These are phyloP conservation scores for Pagrus major DNA, from an alignment of 2,113 vertebrate species.

Conservation along the genomic window DNA sequence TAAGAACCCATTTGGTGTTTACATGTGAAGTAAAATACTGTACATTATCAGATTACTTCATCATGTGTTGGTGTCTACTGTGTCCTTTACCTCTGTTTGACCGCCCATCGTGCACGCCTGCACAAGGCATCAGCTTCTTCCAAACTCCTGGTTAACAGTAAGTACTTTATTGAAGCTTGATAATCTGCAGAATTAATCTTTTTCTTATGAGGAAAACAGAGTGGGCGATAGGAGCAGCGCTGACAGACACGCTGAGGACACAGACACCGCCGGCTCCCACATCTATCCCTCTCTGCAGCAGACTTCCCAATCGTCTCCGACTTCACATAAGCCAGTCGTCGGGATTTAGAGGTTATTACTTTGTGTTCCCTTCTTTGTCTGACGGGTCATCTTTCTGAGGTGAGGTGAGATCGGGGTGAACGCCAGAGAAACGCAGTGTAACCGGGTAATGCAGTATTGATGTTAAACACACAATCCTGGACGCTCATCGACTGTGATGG, in stretches of 20 bases:
- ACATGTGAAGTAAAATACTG: not conserved
- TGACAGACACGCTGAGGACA: slow-evolving; percentile 76
- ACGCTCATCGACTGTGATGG: slow-evolving; percentile 22
- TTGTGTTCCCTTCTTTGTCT: slow-evolving; percentile 72
- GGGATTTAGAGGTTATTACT: slow-evolving; percentile 82
- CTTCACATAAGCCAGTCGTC: slow-evolving; percentile 81
- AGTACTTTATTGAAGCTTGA: slow-evolving; percentile 76
- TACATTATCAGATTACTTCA: slow-evolving; percentile 4
- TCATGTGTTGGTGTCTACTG: slow-evolving; percentile 2
- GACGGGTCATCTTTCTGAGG: slow-evolving; percentile 65
- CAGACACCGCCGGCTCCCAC: slow-evolving; percentile 54
- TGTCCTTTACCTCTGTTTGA: slow-evolving; percentile 67
- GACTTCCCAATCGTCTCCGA: slow-evolving; percentile 80
- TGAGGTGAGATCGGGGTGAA: slow-evolving; percentile 66
- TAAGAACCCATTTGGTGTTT: not conserved
- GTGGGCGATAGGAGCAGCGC: slow-evolving; percentile 66
- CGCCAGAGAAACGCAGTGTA: slow-evolving; percentile 19
- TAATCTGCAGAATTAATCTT: slow-evolving; percentile 83
- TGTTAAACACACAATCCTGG: slow-evolving; percentile 50
- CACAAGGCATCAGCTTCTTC: slow-evolving; percentile 69
- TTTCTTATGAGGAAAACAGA: slow-evolving; percentile 80
- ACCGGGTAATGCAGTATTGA: slow-evolving; percentile 27
- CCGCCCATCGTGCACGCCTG: slow-evolving; percentile 47
- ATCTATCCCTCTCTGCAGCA: slow-evolving; percentile 49
- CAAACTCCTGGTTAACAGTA: slow-evolving; percentile 75